These are phyloP conservation scores for Pantelozetes paolii DNA, from an alignment of 2,888 invertebrate species.

Conservation along the genomic window DNA sequence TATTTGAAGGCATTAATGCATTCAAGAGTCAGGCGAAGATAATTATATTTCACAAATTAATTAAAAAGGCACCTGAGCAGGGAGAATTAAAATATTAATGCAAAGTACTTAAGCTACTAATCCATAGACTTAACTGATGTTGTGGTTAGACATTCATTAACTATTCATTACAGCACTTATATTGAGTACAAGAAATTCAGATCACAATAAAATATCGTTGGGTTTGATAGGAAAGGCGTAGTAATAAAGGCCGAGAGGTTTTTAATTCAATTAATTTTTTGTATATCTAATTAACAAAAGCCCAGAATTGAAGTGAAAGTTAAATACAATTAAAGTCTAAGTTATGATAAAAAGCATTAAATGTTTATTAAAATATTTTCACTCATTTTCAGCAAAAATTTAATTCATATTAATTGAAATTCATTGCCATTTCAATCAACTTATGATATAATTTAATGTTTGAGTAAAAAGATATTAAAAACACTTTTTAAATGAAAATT, in stretches of 20 bases:
- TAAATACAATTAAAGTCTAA: neutral
- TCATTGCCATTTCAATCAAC: slow-evolving; percentile 2
- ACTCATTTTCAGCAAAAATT: neutral
- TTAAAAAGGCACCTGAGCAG: neutral
- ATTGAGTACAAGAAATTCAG: neutral
- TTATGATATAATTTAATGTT: slow-evolving; percentile 3
- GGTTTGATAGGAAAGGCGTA: too few species aligned
- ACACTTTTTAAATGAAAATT: slow-evolving; percentile 1
- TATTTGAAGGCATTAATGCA: neutral
- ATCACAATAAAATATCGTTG: too few species aligned
- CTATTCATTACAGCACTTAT: neutral
- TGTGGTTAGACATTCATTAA: slow-evolving; percentile 6
- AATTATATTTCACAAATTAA: neutral
- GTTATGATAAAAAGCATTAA: neutral
- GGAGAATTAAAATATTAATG: neutral
- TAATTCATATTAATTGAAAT: neutral
- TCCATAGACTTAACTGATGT: neutral
- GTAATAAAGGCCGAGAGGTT: neutral
- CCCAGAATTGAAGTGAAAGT: neutral
- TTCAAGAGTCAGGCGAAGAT: neutral
- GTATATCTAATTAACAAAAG: neutral
- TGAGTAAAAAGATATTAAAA: neutral
- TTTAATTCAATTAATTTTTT: neutral
- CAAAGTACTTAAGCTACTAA: neutral
- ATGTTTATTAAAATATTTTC: too few species aligned